Percentiles rank a stretch among this genome's conserved stretches.
Evolutionary conservation across 2,797 vertebrate species (phyloP).

Genomic region (Arrhamphus sclerolepis): DNA sequence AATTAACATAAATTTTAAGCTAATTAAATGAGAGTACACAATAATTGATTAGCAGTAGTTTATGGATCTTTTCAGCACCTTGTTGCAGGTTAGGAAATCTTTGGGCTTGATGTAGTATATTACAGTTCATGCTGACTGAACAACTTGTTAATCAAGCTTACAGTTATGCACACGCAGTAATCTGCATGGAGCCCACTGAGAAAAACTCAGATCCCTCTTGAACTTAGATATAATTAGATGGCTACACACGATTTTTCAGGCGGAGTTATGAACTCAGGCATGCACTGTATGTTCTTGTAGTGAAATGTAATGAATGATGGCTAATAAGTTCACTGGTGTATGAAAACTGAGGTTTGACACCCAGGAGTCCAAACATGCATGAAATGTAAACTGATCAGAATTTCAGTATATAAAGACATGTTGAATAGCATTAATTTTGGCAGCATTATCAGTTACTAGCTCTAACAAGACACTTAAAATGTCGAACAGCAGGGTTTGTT

Average conservation of each 20-base stretch:
- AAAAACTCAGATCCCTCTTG: conserved; percentile 72
- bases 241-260: conserved; percentile 65
- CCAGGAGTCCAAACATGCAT: background rate
- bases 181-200: conserved; percentile 71
- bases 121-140: conserved; percentile 76
- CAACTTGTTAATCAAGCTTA: conserved; percentile 78
- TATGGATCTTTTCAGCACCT: conserved; percentile 46
- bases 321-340: conserved; percentile 1
- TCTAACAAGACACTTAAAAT: conserved; percentile 30
- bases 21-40: background rate
- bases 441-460: conserved; percentile 12
- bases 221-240: conserved; percentile 81
- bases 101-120: conserved; percentile 58
- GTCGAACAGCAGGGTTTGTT: no score
- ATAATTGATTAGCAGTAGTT: conserved; percentile 41
- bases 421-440: conserved; percentile 7
- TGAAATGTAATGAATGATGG: conserved; percentile 37
- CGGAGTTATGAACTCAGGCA: conserved; percentile 68
- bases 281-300: conserved; percentile 47
- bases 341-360: conserved; percentile 12
- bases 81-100: conserved; percentile 62
- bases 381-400: background rate
- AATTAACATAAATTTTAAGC: conserved; percentile 2
- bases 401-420: background rate
- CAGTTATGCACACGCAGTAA: conserved; percentile 76